Evolutionary conservation across 2,888 invertebrate species (phyloP).

Genomic region (Neelides folsomi): DNA sequence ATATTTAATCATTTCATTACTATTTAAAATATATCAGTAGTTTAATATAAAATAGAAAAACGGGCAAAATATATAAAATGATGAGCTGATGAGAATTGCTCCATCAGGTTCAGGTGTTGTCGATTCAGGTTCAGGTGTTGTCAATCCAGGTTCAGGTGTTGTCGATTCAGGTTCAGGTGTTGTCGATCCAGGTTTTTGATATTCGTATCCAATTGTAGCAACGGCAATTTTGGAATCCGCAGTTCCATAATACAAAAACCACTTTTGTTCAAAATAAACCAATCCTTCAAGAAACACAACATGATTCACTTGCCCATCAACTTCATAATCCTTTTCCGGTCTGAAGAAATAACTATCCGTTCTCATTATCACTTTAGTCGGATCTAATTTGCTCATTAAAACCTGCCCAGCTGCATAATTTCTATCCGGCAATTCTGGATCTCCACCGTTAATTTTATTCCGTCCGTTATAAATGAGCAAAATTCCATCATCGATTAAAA

Average conservation of each 20-base stretch:
- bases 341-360: conserved; percentile 15
- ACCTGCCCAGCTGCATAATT: conserved; percentile 21
- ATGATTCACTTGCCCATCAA: conserved; percentile 18
- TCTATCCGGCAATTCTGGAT: conserved; percentile 10
- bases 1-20: too few species aligned
- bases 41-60: too few species aligned
- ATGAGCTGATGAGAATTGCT: too few species aligned
- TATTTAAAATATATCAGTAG: too few species aligned
- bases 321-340: conserved; percentile 20
- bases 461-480: conserved; percentile 17
- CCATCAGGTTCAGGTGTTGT: too few species aligned
- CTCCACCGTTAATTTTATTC: conserved; percentile 13
- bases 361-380: conserved; percentile 8
- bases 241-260: conserved; percentile 13
- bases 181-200: neutral
- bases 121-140: too few species aligned
- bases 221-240: conserved; percentile 19
- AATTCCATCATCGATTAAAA: conserved; percentile 12
- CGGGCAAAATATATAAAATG: too few species aligned
- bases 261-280: conserved; percentile 7
- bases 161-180: neutral
- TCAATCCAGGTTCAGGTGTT: neutral
- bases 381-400: conserved; percentile 8
- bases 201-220: neutral
- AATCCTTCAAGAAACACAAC: conserved; percentile 24